phyloP scores from a whole-genome alignment of 2,888 invertebrate genomes.

The Epinotia brunnichana region DNA sequence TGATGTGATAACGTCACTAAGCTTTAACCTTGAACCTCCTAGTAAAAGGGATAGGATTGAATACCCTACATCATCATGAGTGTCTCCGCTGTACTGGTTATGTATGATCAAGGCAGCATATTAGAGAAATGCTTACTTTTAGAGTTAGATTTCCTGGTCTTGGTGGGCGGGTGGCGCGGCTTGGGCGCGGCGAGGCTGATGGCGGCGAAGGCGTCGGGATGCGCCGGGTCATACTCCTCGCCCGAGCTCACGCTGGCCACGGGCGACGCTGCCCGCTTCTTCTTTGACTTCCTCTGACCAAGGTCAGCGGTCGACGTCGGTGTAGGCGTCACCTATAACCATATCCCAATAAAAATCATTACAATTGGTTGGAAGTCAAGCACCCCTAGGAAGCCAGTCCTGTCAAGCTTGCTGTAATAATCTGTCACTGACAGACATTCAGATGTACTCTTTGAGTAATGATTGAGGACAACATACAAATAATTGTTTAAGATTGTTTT shows the following conservation, averaged over 20 bases:
- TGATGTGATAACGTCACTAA: too few relatives aligned
- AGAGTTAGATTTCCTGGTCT: constrained; percentile 67
- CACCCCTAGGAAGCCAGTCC: not conserved
- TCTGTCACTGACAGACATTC: too few relatives aligned
- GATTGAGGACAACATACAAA: too few relatives aligned
- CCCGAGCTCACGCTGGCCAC: constrained; percentile 76
- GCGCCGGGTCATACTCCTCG: constrained; percentile 77
- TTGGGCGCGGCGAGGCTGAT: constrained; percentile 77
- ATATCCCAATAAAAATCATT: not conserved
- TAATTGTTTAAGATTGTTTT: not conserved
- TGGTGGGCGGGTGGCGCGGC: constrained; percentile 65
- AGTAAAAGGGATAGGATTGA: not conserved
- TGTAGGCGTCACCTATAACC: constrained; percentile 65
- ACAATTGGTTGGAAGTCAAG: not conserved
- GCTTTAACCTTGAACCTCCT: not conserved
- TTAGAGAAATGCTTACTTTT: constrained; percentile 61
- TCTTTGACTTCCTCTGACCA: constrained; percentile 76
- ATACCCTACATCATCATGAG: not conserved
- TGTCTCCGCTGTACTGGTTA: not conserved
- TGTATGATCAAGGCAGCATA: not conserved
- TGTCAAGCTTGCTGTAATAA: too few relatives aligned
- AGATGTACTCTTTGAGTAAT: too few relatives aligned
- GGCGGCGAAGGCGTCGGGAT: constrained; percentile 71
- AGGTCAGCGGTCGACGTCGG: constrained; percentile 72
- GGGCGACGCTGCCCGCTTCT: constrained; percentile 74